phyloP scores from a whole-genome alignment of 2,113 vertebrate genomes.

The Amblyopsis rosae region DNA sequence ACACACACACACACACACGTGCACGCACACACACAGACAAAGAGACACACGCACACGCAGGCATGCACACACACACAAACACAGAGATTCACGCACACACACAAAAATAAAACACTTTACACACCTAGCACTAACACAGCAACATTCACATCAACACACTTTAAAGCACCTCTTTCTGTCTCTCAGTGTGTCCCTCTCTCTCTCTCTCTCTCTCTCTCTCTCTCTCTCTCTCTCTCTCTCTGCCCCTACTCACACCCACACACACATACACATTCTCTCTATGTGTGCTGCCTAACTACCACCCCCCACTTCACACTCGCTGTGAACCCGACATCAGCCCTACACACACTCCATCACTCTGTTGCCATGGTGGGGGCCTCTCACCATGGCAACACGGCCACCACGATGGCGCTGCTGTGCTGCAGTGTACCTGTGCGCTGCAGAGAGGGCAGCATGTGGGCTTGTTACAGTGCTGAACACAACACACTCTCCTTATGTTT shows the following conservation, averaged over 20 bases:
- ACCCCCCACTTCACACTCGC: constrained; percentile 58
- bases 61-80: not conserved
- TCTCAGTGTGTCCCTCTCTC: too few species aligned
- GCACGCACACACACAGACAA: too few species aligned
- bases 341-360: constrained; percentile 63
- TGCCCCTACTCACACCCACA: not conserved
- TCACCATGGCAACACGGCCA: not conserved
- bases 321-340: constrained; percentile 67
- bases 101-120: not conserved
- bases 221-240: not conserved
- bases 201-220: not conserved
- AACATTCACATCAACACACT: not conserved
- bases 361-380: constrained; percentile 56
- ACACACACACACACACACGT: not conserved
- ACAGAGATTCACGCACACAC: not conserved
- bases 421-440: constrained; percentile 33
- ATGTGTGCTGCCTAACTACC: too few species aligned
- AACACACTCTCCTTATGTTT: too few species aligned
- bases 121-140: not conserved
- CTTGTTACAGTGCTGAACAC: too few species aligned
- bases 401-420: constrained; percentile 23
- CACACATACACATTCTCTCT: too few species aligned
- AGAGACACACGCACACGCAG: not conserved
- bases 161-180: not conserved
- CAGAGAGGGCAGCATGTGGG: not conserved